A percentile compares a stretch with the other conserved stretches of the same genome.
Conservation (phyloP, 2,113 vertebrate genomes). For the Progne subis region DNA sequence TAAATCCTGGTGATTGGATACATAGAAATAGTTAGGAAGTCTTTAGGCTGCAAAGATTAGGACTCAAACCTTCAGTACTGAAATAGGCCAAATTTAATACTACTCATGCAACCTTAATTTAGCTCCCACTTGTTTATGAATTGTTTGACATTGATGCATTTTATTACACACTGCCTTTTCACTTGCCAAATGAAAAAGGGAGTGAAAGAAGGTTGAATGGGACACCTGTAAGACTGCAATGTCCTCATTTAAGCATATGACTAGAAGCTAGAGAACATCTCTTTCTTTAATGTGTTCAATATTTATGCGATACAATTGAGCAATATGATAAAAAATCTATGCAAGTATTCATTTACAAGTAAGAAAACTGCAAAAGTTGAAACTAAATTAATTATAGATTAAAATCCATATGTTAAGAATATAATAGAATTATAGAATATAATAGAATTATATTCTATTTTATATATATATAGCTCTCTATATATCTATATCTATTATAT, state of each 20-base stretch:
- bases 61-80: not conserved
- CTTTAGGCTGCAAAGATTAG: not conserved
- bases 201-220: not conserved
- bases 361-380: not conserved
- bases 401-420: not conserved
- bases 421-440: too few species aligned
- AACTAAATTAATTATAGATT: not conserved
- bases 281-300: not conserved
- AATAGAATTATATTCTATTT: too few species aligned
- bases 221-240: not conserved
- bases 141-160: not conserved
- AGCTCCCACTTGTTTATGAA: not conserved
- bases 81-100: slow-evolving; percentile 15
- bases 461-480: too few species aligned
- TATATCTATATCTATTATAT: too few species aligned
- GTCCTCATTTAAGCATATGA: not conserved
- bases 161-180: not conserved
- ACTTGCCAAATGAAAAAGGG: not conserved
- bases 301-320: not conserved
- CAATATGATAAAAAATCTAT: not conserved
- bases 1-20: not conserved
- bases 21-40: not conserved
- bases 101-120: not conserved
- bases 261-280: not conserved
- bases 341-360: not conserved